Conservation (phyloP, 2,113 vertebrate genomes). For the Mustela nigripes region DNA sequence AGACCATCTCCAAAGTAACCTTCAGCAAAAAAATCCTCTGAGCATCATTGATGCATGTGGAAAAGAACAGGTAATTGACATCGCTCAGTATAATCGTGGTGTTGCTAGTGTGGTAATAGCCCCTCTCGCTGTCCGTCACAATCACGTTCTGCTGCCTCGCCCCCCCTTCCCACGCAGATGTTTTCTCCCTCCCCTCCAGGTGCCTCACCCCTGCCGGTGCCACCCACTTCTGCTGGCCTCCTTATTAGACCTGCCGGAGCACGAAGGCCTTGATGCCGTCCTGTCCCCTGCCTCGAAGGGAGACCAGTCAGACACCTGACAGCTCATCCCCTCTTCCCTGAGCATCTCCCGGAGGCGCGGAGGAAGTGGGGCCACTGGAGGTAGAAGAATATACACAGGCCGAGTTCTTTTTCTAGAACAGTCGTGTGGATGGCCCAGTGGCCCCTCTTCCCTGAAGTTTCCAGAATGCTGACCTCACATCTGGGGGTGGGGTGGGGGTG, state of each 20-base stretch:
- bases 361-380: background rate
- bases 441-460: background rate
- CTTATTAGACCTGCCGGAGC: background rate
- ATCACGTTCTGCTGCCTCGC: background rate
- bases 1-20: background rate
- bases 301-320: background rate
- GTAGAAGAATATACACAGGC: background rate
- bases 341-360: background rate
- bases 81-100: rapidly evolving
- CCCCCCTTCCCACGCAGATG: background rate
- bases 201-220: background rate
- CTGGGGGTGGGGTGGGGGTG: background rate
- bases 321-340: background rate
- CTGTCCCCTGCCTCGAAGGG: background rate
- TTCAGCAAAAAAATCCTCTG: background rate
- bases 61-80: background rate
- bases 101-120: rapidly evolving
- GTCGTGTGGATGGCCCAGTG: rapidly evolving
- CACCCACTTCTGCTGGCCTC: background rate
- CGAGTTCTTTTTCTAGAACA: background rate
- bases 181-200: background rate
- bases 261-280: background rate
- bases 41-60: background rate
- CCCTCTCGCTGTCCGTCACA: background rate
- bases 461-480: background rate